Percentiles rank a stretch among this genome's conserved stretches.
Evolutionary conservation across 2,888 invertebrate genomes (phyloP).

Genomic region (Eucera pruinosa): DNA sequence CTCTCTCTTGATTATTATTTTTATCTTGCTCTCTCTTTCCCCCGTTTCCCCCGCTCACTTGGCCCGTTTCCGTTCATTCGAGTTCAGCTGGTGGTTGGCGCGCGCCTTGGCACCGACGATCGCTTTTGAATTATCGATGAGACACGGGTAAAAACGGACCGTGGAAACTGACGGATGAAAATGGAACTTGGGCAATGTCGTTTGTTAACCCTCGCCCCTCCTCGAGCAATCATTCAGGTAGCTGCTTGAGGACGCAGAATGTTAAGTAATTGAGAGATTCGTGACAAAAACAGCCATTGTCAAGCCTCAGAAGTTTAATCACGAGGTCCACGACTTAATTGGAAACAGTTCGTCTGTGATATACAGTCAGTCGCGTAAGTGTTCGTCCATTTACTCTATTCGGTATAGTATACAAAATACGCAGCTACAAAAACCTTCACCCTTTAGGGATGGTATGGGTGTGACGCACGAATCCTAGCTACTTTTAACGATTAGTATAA

Average conservation of each 20-base stretch:
- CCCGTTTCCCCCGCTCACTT: constrained; percentile 7
- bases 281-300: too few species aligned
- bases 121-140: constrained; percentile 62
- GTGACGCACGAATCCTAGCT: too few species aligned
- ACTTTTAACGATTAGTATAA: too few species aligned
- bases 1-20: constrained; percentile 22
- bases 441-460: too few species aligned
- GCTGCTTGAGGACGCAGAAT: background rate
- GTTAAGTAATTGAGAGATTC: too few species aligned
- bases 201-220: constrained; percentile 43
- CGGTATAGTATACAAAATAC: too few species aligned
- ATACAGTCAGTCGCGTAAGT: too few species aligned
- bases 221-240: background rate
- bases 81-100: constrained; percentile 25
- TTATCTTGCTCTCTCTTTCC: constrained; percentile 6
- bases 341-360: too few species aligned
- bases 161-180: constrained; percentile 32
- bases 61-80: constrained; percentile 17
- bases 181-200: constrained; percentile 35
- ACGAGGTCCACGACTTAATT: too few species aligned
- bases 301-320: too few species aligned
- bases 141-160: constrained; percentile 38
- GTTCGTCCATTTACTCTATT: too few species aligned
- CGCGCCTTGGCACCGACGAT: constrained; percentile 30
- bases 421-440: too few species aligned